A percentile compares a stretch with the other conserved stretches of the same genome.
Conservation (phyloP, 2,888 invertebrate species). For the Brenthis ino region DNA sequence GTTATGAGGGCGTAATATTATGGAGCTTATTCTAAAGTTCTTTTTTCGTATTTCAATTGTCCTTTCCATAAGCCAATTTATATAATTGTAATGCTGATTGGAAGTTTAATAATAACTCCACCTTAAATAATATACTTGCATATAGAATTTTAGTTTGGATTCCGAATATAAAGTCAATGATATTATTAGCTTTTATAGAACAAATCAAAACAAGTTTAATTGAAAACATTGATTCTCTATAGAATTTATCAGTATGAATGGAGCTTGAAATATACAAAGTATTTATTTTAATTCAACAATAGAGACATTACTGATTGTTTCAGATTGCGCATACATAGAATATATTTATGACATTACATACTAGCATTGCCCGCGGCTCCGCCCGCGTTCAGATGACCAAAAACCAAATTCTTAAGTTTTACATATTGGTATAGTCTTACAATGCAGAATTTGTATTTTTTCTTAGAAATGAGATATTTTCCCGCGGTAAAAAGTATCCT, state of each 20-base stretch:
- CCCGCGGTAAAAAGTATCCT: too few relatives aligned
- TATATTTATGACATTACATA: too few relatives aligned
- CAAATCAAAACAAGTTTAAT: conserved; percentile 4
- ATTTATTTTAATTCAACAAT: conserved; percentile 18
- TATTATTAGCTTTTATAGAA: conserved; percentile 2
- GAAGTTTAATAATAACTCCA: background rate
- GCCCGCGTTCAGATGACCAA: too few relatives aligned
- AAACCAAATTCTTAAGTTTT: too few relatives aligned
- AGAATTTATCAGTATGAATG: conserved; percentile 1
- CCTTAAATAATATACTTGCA: background rate
- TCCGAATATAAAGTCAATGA: background rate
- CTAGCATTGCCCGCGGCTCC: too few relatives aligned
- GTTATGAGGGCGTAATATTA: background rate
- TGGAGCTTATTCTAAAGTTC: background rate
- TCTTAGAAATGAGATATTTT: too few relatives aligned
- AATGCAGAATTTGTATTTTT: too few relatives aligned
- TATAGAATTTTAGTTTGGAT: background rate
- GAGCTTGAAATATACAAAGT: conserved; percentile 8
- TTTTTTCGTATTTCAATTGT: background rate
- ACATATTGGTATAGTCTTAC: too few relatives aligned
- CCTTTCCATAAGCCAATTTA: too few relatives aligned
- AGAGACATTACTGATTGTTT: conserved; percentile 11
- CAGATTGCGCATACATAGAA: background rate
- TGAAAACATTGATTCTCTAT: conserved; percentile 7
- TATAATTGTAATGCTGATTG: background rate